phyloP scores from a whole-genome alignment of 2,113 vertebrate genomes.

The Leuciscus idus region DNA sequence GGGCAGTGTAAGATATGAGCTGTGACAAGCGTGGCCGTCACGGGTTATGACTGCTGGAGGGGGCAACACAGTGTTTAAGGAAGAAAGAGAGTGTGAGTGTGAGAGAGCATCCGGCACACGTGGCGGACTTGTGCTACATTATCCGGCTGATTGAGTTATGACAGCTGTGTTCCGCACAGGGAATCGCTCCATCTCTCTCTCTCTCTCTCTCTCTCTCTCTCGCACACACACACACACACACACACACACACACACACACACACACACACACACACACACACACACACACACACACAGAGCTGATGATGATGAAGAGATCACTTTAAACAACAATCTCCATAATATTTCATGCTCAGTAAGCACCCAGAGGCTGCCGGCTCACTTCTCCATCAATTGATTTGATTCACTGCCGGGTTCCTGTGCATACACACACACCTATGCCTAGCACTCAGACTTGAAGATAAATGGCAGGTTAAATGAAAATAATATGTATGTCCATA shows the following conservation, averaged over 20 bases:
- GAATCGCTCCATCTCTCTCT: conserved; percentile 13
- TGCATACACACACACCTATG: conserved; percentile 53
- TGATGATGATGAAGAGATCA: conserved; percentile 99
- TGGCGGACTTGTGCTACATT: conserved; percentile 77
- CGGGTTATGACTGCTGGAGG: conserved; percentile 61
- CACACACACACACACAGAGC: neutral
- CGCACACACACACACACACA: neutral
- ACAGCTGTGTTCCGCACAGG: conserved; percentile 78
- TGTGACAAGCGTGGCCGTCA: conserved; percentile 82
- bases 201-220: conserved; percentile 9
- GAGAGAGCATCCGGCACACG: conserved; percentile 65
- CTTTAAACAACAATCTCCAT: conserved; percentile 99
- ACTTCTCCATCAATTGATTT: conserved; percentile 99
- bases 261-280: neutral
- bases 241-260: too few species aligned
- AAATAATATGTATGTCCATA: conserved; percentile 99
- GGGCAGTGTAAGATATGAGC: conserved; percentile 82
- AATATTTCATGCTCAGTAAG: conserved; percentile 98
- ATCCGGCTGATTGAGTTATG: conserved; percentile 99
- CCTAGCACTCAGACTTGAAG: conserved; percentile 97
- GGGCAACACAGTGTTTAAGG: conserved; percentile 59
- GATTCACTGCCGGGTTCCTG: conserved; percentile 96
- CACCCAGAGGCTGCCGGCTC: conserved; percentile 88
- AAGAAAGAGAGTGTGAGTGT: conserved; percentile 66
- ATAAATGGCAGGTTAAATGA: conserved; percentile 96